Base-by-base conservation (phyloP, 2,888 invertebrate species). In the Anoplius nigerrimus region DNA sequence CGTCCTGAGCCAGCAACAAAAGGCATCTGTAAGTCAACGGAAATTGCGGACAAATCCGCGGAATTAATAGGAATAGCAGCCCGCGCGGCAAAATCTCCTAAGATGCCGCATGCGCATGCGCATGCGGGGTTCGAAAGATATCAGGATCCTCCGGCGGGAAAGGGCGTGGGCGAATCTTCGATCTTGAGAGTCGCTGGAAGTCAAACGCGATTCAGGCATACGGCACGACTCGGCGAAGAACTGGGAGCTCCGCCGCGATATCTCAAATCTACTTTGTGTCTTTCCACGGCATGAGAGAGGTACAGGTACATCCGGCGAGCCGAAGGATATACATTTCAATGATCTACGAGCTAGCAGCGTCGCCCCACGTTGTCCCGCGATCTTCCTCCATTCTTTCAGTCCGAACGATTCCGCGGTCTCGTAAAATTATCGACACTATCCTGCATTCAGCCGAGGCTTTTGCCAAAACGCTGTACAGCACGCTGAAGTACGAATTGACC, bases 241-340 rank as follows among this genome's bases (percentile, higher is more conserved):
- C 86, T 84, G 84, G 82, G 80, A 83, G 82, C 83, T 76, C 71
- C 79, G 72, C 71, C 72, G 69, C 66, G 62, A 71, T 85, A 85
- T 86, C 86, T 86, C 81, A 82, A 81, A 86, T 86, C 86, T 86
- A 84, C 81, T 86, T 85, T 84, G 86, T 86, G 85, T 84, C 81
- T 78, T 75, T 80, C 82, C 81, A 84, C 74, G 78, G 76, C 69
- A 71, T 71, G 73, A 70, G 75, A 78, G 70, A 59, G 75, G 61
- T 65, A 71, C 76, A 71, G 70, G 71, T 70, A 69, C 71, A 69
- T 69, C 64, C 69, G 73, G 65, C 75, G 71, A 78, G 72, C 71
- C 75, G 59, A 60, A 69, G 74, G 82, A 82, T 75, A 75, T 79
- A 84, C 82, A 80, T 83, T 85, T 84, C 85, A 81, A 84, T 85